A percentile compares a stretch with the other conserved stretches of the same genome.
phyloP scores from a whole-genome alignment of 2,888 invertebrate genomes.

The Brachyopa scutellaris region DNA sequence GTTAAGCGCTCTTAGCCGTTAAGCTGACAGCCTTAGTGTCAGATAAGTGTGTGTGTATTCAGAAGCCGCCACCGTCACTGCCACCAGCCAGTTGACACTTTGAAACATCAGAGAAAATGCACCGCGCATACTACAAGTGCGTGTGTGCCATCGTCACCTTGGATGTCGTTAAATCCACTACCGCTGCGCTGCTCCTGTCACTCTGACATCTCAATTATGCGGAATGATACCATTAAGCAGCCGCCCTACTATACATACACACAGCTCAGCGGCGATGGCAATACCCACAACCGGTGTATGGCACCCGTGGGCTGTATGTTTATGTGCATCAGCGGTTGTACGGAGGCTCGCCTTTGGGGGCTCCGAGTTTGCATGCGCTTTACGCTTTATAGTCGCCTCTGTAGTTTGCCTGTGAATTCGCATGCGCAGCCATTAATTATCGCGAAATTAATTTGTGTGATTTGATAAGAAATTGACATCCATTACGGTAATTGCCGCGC shows the following conservation, averaged over 20 bases:
- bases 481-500: constrained; percentile 70
- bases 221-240: constrained; percentile 68
- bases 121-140: constrained; percentile 23
- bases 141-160: constrained; percentile 65
- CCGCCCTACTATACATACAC: constrained; percentile 33
- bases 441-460: constrained; percentile 73
- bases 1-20: constrained; percentile 51
- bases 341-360: constrained; percentile 63
- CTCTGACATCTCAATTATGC: constrained; percentile 73
- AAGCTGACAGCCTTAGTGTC: constrained; percentile 68
- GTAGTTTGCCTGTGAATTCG: constrained; percentile 45
- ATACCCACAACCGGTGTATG: constrained; percentile 57
- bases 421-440: constrained; percentile 72
- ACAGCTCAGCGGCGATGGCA: constrained; percentile 28
- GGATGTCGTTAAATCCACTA: constrained; percentile 54
- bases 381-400: constrained; percentile 23
- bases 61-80: constrained; percentile 44
- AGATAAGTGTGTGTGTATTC: constrained; percentile 61
- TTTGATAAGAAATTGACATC: constrained; percentile 74
- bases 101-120: constrained; percentile 39
- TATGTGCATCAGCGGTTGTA: constrained; percentile 40
- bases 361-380: constrained; percentile 27
- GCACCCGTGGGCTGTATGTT: constrained; percentile 67
- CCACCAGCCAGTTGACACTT: constrained; percentile 57
- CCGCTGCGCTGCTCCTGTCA: constrained; percentile 56